These are phyloP conservation scores for Euglossa dilemma DNA, from an alignment of 1,140 invertebrate species.

Conservation along the genomic window DNA sequence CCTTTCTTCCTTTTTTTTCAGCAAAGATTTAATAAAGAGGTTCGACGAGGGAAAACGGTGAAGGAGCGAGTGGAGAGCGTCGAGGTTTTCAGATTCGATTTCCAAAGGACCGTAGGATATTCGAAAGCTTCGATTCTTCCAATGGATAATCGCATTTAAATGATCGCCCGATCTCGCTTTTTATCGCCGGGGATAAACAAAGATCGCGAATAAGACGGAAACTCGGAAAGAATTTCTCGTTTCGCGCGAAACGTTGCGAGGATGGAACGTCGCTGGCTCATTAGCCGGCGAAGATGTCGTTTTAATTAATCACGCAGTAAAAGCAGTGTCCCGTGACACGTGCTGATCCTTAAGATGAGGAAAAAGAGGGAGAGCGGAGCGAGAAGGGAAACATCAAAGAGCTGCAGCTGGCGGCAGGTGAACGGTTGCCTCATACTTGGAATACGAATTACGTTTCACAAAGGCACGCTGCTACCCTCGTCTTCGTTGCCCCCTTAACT, in stretches of 20 bases:
- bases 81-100: neutral
- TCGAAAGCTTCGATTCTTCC: too few relatives aligned
- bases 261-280: neutral
- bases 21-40: too few relatives aligned
- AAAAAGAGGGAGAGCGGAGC: neutral
- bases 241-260: neutral
- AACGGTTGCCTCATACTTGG: conserved; percentile 37
- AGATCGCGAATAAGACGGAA: too few relatives aligned
- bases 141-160: too few relatives aligned
- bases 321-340: neutral
- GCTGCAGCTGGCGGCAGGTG: conserved; percentile 20
- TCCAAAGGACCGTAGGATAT: too few relatives aligned
- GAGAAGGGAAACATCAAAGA: conserved; percentile 39
- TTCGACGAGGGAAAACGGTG: neutral
- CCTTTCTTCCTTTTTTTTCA: too few relatives aligned
- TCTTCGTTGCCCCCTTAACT: neutral
- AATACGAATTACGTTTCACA: conserved; percentile 51
- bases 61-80: neutral
- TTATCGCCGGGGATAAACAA: too few relatives aligned
- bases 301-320: conserved; percentile 46
- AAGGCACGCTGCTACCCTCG: conserved; percentile 15
- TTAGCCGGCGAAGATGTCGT: conserved; percentile 20
- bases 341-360: conserved; percentile 20
- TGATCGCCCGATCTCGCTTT: too few relatives aligned
- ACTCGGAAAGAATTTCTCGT: too few relatives aligned